phyloP scores from a whole-genome alignment of 2,888 invertebrate genomes.

The Limnephilus marmoratus region DNA sequence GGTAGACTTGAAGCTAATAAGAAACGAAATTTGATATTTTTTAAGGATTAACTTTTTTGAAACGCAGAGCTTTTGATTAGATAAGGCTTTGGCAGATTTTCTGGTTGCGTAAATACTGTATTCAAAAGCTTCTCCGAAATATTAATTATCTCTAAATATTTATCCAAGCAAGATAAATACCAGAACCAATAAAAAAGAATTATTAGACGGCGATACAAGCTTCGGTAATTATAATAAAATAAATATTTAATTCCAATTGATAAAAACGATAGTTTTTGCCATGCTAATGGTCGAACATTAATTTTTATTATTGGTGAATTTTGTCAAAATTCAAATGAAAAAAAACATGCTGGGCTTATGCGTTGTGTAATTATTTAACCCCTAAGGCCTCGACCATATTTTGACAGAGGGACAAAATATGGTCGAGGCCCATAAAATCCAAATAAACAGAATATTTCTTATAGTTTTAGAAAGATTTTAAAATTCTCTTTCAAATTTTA shows the following conservation, averaged over 20 bases:
- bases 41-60: neutral
- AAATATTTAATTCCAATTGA: neutral
- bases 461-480: no score
- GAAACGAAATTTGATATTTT: neutral
- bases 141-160: neutral
- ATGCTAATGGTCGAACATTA: neutral
- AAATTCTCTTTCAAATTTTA: no score
- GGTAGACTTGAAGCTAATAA: neutral
- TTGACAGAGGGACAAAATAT: no score
- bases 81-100: neutral
- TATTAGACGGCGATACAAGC: neutral
- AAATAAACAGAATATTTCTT: no score
- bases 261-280: neutral
- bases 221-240: neutral
- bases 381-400: no score
- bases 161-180: neutral
- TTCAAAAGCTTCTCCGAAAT: neutral
- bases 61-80: neutral
- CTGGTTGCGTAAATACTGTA: neutral
- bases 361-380: neutral
- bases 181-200: neutral
- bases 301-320: neutral
- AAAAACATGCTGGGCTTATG: neutral
- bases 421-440: no score
- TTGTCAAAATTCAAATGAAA: neutral